Conservation (phyloP, 2,113 vertebrate genomes). For the Epinephelus cyanopodus region DNA sequence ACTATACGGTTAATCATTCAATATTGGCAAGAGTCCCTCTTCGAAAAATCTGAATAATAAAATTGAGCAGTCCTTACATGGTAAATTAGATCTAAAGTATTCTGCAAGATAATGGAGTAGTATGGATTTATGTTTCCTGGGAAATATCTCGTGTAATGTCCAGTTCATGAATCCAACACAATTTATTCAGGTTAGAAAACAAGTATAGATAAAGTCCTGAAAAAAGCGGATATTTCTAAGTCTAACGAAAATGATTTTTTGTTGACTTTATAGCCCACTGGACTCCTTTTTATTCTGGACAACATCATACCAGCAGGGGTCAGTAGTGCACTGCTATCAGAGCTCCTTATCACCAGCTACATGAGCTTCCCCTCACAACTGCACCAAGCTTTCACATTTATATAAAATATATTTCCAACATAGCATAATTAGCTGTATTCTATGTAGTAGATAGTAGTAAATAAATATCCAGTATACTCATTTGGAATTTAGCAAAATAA, state of each 20-base stretch:
- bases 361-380: neutral
- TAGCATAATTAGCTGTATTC: neutral
- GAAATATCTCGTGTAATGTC: neutral
- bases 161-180: neutral
- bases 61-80: neutral
- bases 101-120: neutral
- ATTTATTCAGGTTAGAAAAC: neutral
- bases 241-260: neutral
- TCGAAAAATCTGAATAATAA: too few species aligned
- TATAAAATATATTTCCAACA: neutral
- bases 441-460: neutral
- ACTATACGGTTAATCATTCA: neutral
- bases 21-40: too few species aligned
- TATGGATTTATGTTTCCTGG: neutral
- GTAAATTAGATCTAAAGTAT: neutral
- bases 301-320: conserved; percentile 73
- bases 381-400: conserved; percentile 3
- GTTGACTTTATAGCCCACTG: neutral
- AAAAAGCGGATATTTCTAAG: neutral
- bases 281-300: neutral
- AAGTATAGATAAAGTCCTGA: neutral
- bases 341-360: neutral
- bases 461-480: neutral
- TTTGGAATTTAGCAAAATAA: neutral
- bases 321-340: conserved; percentile 72